phyloP scores from a whole-genome alignment of 1,140 invertebrate genomes.

The Lysiphlebus fabarum region DNA sequence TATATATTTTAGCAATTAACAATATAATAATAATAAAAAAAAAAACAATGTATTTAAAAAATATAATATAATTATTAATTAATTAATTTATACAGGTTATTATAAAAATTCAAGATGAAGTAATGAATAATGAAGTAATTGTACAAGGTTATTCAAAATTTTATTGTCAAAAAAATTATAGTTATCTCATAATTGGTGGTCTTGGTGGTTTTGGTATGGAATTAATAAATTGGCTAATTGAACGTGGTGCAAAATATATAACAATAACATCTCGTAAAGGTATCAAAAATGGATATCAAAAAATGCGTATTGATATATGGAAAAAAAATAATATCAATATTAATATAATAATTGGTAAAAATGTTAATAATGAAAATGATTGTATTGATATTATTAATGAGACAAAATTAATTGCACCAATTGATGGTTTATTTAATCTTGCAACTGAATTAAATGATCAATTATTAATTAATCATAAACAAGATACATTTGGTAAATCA shows the following conservation, averaged over 20 bases:
- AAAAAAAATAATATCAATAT: constrained; percentile 56
- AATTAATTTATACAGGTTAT: constrained; percentile 54
- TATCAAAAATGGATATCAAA: constrained; percentile 69
- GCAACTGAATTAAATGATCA: constrained; percentile 63
- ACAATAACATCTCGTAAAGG: constrained; percentile 70
- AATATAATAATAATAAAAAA: too few relatives aligned
- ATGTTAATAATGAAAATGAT: constrained; percentile 52
- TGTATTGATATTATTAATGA: constrained; percentile 60
- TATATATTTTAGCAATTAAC: too few relatives aligned
- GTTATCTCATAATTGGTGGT: constrained; percentile 63
- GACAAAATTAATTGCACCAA: constrained; percentile 59
- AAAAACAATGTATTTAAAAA: too few relatives aligned
- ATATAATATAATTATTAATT: not conserved
- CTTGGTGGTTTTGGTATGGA: constrained; percentile 81
- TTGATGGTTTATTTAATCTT: constrained; percentile 78
- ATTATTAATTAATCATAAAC: constrained; percentile 57
- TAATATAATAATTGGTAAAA: constrained; percentile 53
- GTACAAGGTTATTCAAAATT: constrained; percentile 56
- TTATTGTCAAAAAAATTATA: constrained; percentile 51
- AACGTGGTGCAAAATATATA: constrained; percentile 66
- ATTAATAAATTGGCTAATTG: constrained; percentile 71
- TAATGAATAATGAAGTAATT: constrained; percentile 44
- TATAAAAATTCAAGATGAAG: constrained; percentile 58
- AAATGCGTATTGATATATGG: constrained; percentile 52
- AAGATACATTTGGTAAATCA: constrained; percentile 50